Evolutionary conservation across 2,113 vertebrate species (phyloP).

Genomic region (Chaetura pelagica): DNA sequence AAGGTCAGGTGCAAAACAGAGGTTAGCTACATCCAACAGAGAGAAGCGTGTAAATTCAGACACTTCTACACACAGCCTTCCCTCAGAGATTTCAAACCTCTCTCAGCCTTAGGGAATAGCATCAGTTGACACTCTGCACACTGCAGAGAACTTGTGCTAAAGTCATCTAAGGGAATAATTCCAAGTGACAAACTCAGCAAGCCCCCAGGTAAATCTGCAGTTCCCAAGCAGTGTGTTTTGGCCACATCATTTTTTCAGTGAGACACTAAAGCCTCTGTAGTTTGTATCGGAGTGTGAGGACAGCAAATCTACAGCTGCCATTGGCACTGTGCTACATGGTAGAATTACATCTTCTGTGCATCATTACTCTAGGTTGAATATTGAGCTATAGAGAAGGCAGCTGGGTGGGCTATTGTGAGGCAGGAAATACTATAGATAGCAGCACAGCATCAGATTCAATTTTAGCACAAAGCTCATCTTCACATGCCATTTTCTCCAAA

Average conservation of each 20-base stretch:
- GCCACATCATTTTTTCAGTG: neutral
- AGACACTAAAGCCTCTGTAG: neutral
- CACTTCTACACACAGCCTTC: neutral
- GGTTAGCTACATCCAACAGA: neutral
- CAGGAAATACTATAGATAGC: slow-evolving; percentile 56
- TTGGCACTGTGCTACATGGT: neutral
- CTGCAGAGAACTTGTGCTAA: neutral
- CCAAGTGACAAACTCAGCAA: neutral
- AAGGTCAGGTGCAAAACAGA: neutral
- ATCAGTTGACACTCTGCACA: neutral
- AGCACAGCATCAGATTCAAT: neutral
- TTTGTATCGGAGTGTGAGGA: neutral
- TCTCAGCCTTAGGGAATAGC: neutral
- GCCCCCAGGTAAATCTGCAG: neutral
- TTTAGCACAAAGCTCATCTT: slow-evolving; percentile 1
- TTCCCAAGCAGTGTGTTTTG: neutral
- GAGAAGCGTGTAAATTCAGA: neutral
- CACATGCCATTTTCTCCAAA: neutral
- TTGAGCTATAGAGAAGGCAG: slow-evolving; percentile 25
- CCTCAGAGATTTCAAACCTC: neutral
- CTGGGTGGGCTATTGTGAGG: slow-evolving; percentile 33
- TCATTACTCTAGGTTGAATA: neutral
- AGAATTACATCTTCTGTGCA: neutral
- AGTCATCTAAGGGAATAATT: neutral
- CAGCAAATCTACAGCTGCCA: neutral